Base-by-base conservation (phyloP, 92 coral and sea anemone genomes). In the Siderastrea radians region DNA sequence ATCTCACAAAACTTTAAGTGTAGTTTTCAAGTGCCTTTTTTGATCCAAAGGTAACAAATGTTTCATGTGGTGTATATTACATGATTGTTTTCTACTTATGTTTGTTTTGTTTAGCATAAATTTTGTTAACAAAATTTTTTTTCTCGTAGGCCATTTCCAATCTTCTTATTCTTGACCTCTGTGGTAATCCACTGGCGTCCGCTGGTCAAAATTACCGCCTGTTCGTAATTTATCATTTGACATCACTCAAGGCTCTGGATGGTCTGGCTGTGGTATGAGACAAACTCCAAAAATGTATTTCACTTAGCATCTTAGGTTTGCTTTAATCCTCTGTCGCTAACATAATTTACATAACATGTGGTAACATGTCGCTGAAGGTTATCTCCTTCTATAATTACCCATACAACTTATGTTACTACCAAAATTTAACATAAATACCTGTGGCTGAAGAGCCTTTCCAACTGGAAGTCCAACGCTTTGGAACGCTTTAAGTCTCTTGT, bases 251-350 rank as follows among this genome's bases (percentile, higher is more conserved):
- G 69, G 99, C 99, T 60, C 89, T 97, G 80, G 98, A 97, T 74
- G 99, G 99, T 43, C 80, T 90, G 14, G 98, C 99, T 88, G 99
- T 97, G 99, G 99, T 96, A 89, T 62, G 93, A 52, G 7, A 12
- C 48, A 10, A n/a, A 8, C 19, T 3, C 57, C 9, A 63, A 2
- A 26, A 26, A 26, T 9, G 17, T 65, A 6, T 47, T 60, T 46
- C 43, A 10, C 12, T 14, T 83, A 46, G 19, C 66, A 3, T 14
- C 66, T 14, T 47, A 19, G 6, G 7, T 4, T 16, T 26, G 48
- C 26, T 51, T 14, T 46, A 15, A 6, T 16, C 11, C 2, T 49
- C 57, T 69, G 52, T 50, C 1, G 4, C n/a, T 47, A 12, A 5
- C 9, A 69, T 44, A 16, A 16, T 43, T 44, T 14, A 69, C 48